phyloP scores from a whole-genome alignment of 2,888 invertebrate genomes.

The Barypeithes pellucidus region DNA sequence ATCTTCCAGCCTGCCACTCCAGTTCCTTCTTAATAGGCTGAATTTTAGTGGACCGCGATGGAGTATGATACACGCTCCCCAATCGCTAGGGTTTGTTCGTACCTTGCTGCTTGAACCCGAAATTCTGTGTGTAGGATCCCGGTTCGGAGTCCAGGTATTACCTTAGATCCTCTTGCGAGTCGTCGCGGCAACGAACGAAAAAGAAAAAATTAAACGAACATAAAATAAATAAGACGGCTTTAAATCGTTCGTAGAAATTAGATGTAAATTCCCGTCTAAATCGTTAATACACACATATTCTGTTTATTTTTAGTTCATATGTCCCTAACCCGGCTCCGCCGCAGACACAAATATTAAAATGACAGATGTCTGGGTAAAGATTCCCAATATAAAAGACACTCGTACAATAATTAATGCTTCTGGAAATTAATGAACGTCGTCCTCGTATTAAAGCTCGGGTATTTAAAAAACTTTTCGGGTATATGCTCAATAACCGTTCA shows the following conservation, averaged over 20 bases:
- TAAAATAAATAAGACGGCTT: not conserved
- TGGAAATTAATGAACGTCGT: slow-evolving; percentile 55
- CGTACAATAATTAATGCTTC: slow-evolving; percentile 54
- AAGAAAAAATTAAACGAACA: no score
- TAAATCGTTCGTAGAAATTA: not conserved
- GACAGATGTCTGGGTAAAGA: slow-evolving; percentile 54
- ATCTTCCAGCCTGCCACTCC: no score
- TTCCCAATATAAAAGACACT: slow-evolving; percentile 55
- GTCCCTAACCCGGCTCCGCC: slow-evolving; percentile 35
- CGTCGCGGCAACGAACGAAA: no score
- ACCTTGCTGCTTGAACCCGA: no score
- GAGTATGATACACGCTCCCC: no score
- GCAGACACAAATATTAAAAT: slow-evolving; percentile 54
- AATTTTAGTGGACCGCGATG: no score
- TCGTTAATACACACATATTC: slow-evolving; percentile 20
- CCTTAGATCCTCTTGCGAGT: no score
- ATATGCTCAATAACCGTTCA: slow-evolving; percentile 38
- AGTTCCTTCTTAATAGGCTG: no score
- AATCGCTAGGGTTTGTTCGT: no score
- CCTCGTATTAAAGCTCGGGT: slow-evolving; percentile 47
- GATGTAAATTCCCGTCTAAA: slow-evolving; percentile 6
- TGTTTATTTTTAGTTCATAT: slow-evolving; percentile 48
- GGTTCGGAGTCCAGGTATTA: no score
- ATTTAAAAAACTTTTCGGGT: slow-evolving; percentile 39
- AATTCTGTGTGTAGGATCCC: no score